phyloP scores from a whole-genome alignment of 2,888 invertebrate genomes.

The Drosophila mercatorum region DNA sequence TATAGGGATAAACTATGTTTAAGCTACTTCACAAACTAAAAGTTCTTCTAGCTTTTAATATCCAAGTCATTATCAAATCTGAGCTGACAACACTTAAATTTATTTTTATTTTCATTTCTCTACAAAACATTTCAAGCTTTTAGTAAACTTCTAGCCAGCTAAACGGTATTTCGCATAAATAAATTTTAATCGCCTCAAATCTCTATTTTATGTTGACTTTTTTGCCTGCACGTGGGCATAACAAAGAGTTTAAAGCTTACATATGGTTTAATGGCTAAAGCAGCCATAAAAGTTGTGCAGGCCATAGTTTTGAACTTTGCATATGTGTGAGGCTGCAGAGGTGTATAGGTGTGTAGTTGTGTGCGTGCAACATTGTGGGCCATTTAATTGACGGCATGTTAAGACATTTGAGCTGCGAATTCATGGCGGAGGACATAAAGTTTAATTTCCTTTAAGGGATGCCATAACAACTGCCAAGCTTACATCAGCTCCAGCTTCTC shows the following conservation, averaged over 20 bases:
- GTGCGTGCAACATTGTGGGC: slow-evolving; percentile 21
- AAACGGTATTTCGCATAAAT: background rate
- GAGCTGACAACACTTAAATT: background rate
- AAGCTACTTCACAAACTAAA: no score
- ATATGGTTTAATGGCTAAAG: slow-evolving; percentile 19
- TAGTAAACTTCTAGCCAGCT: background rate
- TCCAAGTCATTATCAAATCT: background rate
- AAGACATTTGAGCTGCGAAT: slow-evolving; percentile 32
- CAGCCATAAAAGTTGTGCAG: slow-evolving; percentile 33
- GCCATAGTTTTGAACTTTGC: slow-evolving; percentile 7
- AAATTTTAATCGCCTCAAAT: background rate
- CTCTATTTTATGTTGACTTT: background rate
- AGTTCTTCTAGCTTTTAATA: background rate
- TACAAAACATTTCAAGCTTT: background rate
- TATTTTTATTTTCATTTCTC: background rate
- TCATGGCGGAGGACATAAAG: slow-evolving; percentile 29
- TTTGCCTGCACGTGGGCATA: background rate
- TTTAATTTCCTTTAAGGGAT: slow-evolving; percentile 33
- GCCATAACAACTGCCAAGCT: slow-evolving; percentile 20
- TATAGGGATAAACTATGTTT: background rate
- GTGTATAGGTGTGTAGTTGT: background rate
- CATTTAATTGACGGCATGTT: slow-evolving; percentile 19
- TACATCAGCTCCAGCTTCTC: slow-evolving; percentile 19
- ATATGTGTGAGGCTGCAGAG: background rate
- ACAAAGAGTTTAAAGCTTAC: slow-evolving; percentile 1